Conservation (phyloP, 2,797 vertebrate genomes). For the Poecilia picta region DNA sequence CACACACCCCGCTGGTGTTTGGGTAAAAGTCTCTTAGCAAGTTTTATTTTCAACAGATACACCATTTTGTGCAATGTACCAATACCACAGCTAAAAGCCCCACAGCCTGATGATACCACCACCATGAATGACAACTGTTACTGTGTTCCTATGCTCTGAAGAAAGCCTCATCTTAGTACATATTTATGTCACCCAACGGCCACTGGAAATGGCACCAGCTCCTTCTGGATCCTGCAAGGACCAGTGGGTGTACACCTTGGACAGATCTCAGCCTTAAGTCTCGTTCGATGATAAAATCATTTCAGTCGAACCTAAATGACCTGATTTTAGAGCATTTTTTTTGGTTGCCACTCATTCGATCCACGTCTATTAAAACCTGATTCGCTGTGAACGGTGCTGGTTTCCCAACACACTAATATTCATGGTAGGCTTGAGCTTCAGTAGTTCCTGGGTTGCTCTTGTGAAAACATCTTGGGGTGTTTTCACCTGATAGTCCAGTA, state of each 20-base stretch:
- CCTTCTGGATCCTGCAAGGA: background rate
- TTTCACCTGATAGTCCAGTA: background rate
- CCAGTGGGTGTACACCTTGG: background rate
- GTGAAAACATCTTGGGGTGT: no score
- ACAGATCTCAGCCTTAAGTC: background rate
- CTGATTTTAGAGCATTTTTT: background rate
- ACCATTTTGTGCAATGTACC: background rate
- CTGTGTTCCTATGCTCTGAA: background rate
- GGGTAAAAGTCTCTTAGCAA: background rate
- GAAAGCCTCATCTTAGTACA: background rate
- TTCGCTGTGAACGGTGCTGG: background rate
- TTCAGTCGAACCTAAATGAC: background rate
- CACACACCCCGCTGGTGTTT: background rate
- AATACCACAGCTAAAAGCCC: background rate
- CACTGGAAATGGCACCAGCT: background rate
- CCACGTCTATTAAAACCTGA: background rate
- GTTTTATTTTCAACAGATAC: background rate
- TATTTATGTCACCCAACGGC: background rate
- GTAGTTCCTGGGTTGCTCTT: background rate
- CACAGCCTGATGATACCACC: background rate
- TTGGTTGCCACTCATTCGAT: background rate
- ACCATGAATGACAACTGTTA: background rate
- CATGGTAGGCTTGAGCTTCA: background rate
- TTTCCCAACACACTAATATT: background rate
- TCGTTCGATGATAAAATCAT: background rate